These are phyloP conservation scores for Pecten maximus DNA, from an alignment of 2,888 invertebrate species.

Conservation along the genomic window DNA sequence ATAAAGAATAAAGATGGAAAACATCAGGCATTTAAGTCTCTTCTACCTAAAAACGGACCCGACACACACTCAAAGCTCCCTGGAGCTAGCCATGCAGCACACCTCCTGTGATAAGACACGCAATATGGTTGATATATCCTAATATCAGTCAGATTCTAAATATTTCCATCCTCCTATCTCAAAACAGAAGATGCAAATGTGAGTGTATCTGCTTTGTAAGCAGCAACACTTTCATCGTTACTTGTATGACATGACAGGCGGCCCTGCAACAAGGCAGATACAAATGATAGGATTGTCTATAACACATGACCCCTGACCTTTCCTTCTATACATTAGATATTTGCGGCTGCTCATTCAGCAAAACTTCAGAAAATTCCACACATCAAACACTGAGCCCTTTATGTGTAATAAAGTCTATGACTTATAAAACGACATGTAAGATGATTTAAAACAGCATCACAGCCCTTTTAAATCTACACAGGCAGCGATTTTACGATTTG, in stretches of 20 bases:
- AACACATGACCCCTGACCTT: not conserved
- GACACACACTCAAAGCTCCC: not conserved
- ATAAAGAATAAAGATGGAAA: not conserved
- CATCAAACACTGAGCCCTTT: not conserved
- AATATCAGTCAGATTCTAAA: conserved; percentile 9
- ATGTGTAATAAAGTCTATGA: conserved; percentile 5
- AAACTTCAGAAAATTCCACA: conserved; percentile 5
- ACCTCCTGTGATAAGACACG: not conserved
- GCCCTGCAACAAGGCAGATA: not conserved
- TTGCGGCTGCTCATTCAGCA: not conserved
- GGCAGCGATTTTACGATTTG: conserved; percentile 23
- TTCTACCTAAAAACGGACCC: not conserved
- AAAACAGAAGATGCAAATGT: not conserved
- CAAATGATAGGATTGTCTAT: conserved; percentile 20
- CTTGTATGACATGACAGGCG: conserved; percentile 5
- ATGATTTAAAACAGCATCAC: conserved; percentile 28
- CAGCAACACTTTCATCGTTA: not conserved
- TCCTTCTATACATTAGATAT: not conserved
- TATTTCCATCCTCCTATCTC: not conserved
- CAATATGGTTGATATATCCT: conserved; percentile 28
- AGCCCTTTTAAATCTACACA: not conserved
- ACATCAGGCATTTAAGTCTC: not conserved
- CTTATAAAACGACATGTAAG: conserved; percentile 10
- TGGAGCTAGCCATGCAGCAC: not conserved
- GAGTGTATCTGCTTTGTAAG: conserved; percentile 27